phyloP scores from a whole-genome alignment of 2,113 vertebrate genomes.

The Macrotus californicus region DNA sequence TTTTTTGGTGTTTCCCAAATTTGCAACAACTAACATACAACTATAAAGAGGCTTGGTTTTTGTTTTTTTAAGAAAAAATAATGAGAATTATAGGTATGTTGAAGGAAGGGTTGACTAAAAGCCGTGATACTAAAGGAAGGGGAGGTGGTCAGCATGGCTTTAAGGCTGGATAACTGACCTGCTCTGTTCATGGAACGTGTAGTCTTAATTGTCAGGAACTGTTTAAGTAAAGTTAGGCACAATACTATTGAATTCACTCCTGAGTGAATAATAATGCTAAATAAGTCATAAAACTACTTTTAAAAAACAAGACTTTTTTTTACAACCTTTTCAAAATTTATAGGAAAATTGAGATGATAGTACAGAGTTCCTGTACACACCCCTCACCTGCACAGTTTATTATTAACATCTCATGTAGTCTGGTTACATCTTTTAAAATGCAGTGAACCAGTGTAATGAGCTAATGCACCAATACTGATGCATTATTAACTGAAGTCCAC shows the following conservation, averaged over 20 bases:
- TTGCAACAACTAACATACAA: neutral
- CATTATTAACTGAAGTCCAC: neutral
- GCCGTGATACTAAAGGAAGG: neutral
- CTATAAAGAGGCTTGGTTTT: neutral
- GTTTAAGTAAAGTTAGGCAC: neutral
- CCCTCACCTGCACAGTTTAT: neutral
- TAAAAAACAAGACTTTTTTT: neutral
- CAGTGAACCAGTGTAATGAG: neutral
- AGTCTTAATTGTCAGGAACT: neutral
- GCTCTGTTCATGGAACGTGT: neutral
- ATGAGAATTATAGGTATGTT: neutral
- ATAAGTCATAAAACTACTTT: neutral
- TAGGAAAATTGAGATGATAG: neutral
- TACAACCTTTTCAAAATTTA: neutral
- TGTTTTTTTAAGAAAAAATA: neutral
- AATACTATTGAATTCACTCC: neutral
- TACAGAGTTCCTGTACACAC: neutral
- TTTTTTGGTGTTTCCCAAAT: neutral
- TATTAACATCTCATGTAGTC: neutral
- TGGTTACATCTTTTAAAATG: neutral
- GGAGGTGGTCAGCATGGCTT: neutral
- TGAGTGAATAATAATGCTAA: neutral
- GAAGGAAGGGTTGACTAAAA: neutral
- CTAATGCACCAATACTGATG: neutral
- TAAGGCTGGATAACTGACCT: neutral